Evolutionary conservation across 2,113 vertebrate genomes (phyloP), one percentile per base, ranked within the genome.

Genomic region (Odontesthes bonariensis): DNA sequence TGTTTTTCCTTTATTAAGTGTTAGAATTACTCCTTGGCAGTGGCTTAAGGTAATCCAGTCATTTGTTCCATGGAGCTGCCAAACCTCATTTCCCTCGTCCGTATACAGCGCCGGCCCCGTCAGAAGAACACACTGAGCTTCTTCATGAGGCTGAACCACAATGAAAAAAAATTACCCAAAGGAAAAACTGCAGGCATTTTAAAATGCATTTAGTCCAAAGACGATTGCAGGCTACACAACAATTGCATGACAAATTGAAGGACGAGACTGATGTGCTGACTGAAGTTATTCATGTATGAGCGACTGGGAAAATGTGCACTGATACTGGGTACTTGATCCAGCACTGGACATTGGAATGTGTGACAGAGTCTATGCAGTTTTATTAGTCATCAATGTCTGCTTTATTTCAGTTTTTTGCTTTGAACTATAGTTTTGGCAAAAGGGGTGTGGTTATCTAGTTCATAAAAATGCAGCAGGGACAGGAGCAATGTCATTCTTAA

Each of bases 1-100:
- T 5, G 16, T 86, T 87, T 86, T 77, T 86, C 78, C 88, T 93
- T 94, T 93, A 94, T 94, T 94, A 94, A 93, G 94, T 95, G 93
- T 93, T 91, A 92, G 90, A 94, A 91, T 92, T 88, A 91, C 90
- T 92, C 86, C 86, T 88, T 94, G 92, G 91, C 93, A 92, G 88
- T 89, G 81, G 87, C 87, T 92, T 88, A 92, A 89, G 88, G 90
- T 94, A 93, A 94, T 94, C 90, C 89, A 90, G 89, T 93, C 86
- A 93, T 93, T 93, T 91, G 88, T 90, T 94, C 88, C 89, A 73
- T 90, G 70, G 88, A 92, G 84, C 93, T 94, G 94, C 91, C 92
- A 94, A 88, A 91, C 79, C 86, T 91, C 53, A 90, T 94, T 94
- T 94, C 92, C 90, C 55, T 84, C 76, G 23, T 79, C 79, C 82